A percentile compares a stretch with the other conserved stretches of the same genome.
Evolutionary conservation across 53 echinoderm and acorn worm genomes (phyloP).

Genomic region (Holothuria scabra): DNA sequence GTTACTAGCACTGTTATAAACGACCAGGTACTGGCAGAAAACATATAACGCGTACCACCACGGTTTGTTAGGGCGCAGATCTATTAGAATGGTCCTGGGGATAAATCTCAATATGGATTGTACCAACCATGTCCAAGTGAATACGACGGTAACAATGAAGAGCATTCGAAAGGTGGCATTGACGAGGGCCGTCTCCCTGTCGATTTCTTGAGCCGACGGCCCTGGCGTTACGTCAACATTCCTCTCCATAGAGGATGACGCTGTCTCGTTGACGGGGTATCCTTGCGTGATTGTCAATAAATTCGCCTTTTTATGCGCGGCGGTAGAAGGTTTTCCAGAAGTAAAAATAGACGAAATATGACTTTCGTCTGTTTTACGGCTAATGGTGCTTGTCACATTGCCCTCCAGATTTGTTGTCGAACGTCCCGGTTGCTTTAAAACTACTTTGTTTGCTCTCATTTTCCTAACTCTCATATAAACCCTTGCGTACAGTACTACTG

Average conservation of each 20-base stretch:
- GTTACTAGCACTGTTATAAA: neutral
- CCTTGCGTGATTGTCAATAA: no score
- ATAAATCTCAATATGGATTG: neutral
- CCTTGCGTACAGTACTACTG: neutral
- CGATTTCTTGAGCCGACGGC: neutral
- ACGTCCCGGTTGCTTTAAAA: neutral
- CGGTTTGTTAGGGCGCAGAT: neutral
- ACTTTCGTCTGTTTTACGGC: neutral
- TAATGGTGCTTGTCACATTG: no score
- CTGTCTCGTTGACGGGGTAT: no score
- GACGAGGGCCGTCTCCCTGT: neutral
- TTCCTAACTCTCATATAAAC: conserved; percentile 1
- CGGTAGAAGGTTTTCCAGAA: neutral
- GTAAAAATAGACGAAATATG: neutral
- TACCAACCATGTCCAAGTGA: neutral
- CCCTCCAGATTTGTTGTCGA: neutral
- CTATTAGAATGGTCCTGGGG: neutral
- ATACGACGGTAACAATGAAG: conserved; percentile 10
- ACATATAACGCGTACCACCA: neutral
- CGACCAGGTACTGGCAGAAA: neutral
- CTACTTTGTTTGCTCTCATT: neutral
- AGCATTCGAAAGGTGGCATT: conserved; percentile 20
- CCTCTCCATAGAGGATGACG: no score
- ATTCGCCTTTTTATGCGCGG: neutral
- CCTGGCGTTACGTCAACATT: no score